phyloP scores from a whole-genome alignment of 1,140 invertebrate genomes.

The Drosophila mayri region DNA sequence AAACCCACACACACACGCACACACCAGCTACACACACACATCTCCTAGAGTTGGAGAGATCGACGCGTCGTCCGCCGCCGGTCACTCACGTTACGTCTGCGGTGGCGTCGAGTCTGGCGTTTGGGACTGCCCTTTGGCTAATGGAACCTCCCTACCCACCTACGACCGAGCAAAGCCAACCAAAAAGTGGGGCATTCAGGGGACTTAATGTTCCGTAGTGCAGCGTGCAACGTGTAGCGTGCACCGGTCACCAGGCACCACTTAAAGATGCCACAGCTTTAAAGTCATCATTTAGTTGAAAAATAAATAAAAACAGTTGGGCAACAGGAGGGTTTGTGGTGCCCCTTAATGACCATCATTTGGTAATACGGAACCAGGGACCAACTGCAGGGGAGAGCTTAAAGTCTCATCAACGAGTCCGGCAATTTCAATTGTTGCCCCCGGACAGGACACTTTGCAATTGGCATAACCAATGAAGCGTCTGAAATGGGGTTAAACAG shows the following conservation, averaged over 20 bases:
- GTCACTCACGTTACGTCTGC: constrained; percentile 56
- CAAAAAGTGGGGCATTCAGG: constrained; percentile 60
- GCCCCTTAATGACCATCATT: constrained; percentile 60
- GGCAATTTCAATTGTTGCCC: constrained; percentile 46
- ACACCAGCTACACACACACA: neutral
- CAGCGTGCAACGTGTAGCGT: constrained; percentile 14
- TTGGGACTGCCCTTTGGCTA: constrained; percentile 30
- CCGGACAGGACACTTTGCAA: constrained; percentile 39
- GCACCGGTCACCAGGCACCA: constrained; percentile 16
- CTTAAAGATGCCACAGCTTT: constrained; percentile 57
- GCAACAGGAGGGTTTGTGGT: too few relatives aligned
- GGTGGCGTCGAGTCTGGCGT: constrained; percentile 49
- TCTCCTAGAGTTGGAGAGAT: neutral
- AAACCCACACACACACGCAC: neutral
- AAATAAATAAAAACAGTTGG: constrained; percentile 12
- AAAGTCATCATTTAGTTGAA: constrained; percentile 16
- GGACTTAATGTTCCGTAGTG: constrained; percentile 68
- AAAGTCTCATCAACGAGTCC: constrained; percentile 48
- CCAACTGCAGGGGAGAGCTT: constrained; percentile 28
- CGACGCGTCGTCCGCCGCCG: constrained; percentile 7
- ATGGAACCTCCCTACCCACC: constrained; percentile 36
- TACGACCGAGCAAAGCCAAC: constrained; percentile 10
- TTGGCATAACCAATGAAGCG: constrained; percentile 51
- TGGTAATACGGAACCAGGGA: constrained; percentile 64
- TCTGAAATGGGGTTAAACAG: neutral